Base-by-base conservation (phyloP, 2,888 invertebrate species). In the Caenorhabditis becei region DNA sequence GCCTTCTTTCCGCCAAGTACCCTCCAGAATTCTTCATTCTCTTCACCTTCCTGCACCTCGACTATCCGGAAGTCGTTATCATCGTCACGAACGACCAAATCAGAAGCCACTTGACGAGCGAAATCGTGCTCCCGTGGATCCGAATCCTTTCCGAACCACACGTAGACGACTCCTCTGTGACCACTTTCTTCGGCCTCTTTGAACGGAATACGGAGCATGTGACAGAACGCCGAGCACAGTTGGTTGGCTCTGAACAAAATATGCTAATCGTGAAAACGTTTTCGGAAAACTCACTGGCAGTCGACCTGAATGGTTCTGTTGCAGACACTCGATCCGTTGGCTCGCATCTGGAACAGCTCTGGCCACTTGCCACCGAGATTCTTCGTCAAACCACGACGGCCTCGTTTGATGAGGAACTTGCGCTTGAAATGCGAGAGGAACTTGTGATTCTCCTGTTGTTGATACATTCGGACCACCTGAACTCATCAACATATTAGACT, bases 371-470 rank as follows among this genome's bases (percentile, higher is more conserved):
- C 87, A 2, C 87, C 87, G 28, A 87, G 67, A 72, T 87, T 87
- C 70, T 26, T 91, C 87, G 66, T 89, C 83, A 62, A 88, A 8
- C 80, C 85, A 10, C 91, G 85, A 20, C 88, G 84, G 61, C 96
- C 97, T 82, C 94, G 94, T 85, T 95, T 95, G 78, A 99, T 97
- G 49, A 98, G 94, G 92, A 99, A 97, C 91, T 96, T 95, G 78
- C 95, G 93, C 90, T 96, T 96, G 92, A 99, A 99, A 92, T 99
- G 98, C 1, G 98, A 95, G 94, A 99, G 94, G 91, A 99, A 99
- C 92, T 97, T 98, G 83, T 97, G 94, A 92, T 97, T 97, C 92
- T 99, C 99, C 92, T 99, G 98, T 91, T 99, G 99, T 92, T 97
- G 98, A 91, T 97, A 96, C 16, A 97, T 97, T 62, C 97, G 93